phyloP scores from a whole-genome alignment of 30 jellyfish, hydroid and myxozoan genomes.

The Pelagia noctiluca region DNA sequence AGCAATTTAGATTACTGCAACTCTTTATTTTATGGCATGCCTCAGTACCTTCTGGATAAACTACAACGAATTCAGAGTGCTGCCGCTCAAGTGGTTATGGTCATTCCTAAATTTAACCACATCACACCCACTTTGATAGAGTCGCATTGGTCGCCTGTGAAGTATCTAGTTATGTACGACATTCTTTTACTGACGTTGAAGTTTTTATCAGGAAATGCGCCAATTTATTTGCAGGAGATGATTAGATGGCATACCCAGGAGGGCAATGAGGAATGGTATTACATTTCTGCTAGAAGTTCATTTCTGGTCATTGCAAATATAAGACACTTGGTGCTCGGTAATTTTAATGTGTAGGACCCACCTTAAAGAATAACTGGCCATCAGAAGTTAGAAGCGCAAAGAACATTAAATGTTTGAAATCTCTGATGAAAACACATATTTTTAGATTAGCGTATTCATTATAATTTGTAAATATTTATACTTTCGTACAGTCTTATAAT shows the following conservation, averaged over 20 bases:
- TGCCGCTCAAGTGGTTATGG: slow-evolving; percentile 61
- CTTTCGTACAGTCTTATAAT: slow-evolving; percentile 19
- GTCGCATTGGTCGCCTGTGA: slow-evolving; percentile 32
- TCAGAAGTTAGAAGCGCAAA: slow-evolving; percentile 29
- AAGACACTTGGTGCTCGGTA: slow-evolving; percentile 46
- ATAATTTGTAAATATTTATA: slow-evolving; percentile 3
- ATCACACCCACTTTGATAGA: slow-evolving; percentile 42
- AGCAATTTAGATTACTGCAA: slow-evolving; percentile 54
- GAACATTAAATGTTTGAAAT: slow-evolving; percentile 20
- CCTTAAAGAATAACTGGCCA: slow-evolving; percentile 38
- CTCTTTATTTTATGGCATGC: slow-evolving; percentile 55
- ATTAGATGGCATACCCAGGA: slow-evolving; percentile 35
- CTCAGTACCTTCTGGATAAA: slow-evolving; percentile 42
- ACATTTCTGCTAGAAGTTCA: slow-evolving; percentile 30
- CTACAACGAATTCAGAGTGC: slow-evolving; percentile 62
- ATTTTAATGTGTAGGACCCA: slow-evolving; percentile 34
- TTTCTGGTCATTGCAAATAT: no score
- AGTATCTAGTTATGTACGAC: slow-evolving; percentile 34
- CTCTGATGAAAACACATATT: slow-evolving; percentile 41
- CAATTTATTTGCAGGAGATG: slow-evolving; percentile 49
- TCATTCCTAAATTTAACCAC: slow-evolving; percentile 45
- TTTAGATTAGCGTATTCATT: slow-evolving; percentile 31
- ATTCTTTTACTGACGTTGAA: slow-evolving; percentile 18
- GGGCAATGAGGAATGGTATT: slow-evolving; percentile 42
- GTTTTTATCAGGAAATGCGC: slow-evolving; percentile 54